These are phyloP conservation scores for Manduca sexta DNA, from an alignment of 1,140 invertebrate genomes.

Conservation along the genomic window DNA sequence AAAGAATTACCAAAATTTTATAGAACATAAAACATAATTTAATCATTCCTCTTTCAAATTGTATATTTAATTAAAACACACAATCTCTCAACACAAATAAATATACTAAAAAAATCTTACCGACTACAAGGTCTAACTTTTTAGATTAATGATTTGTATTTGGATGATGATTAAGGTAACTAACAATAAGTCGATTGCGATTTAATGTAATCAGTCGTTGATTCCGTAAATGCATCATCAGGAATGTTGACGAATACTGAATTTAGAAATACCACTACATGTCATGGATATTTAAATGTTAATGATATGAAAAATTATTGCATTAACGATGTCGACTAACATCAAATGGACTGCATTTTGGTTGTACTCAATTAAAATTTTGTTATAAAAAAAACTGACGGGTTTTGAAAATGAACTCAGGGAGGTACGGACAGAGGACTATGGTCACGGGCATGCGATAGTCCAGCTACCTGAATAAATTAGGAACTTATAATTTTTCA, in stretches of 20 bases:
- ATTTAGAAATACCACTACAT: background rate
- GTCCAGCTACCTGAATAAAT: too few species aligned
- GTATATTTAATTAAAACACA: conserved; percentile 29
- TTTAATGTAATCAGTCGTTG: conserved; percentile 4
- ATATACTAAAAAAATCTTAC: conserved; percentile 52
- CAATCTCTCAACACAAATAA: conserved; percentile 55
- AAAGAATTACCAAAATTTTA: too few species aligned
- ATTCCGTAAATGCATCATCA: conserved; percentile 28
- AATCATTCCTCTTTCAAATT: conserved; percentile 23
- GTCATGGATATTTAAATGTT: background rate
- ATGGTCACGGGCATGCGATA: background rate
- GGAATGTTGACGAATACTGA: conserved; percentile 30
- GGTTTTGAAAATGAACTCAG: background rate
- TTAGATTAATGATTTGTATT: conserved; percentile 15
- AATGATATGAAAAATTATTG: conserved; percentile 1
- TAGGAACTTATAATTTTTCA: too few species aligned
- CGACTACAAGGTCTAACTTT: conserved; percentile 21
- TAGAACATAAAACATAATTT: background rate
- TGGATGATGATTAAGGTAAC: conserved; percentile 19
- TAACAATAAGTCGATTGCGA: conserved; percentile 1
- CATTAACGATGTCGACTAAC: background rate
- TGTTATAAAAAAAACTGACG: background rate
- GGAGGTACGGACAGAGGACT: background rate
- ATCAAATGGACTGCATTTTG: background rate
- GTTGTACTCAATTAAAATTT: background rate